These are phyloP conservation scores for Dione vanillae DNA, from an alignment of 2,888 invertebrate species.

Conservation along the genomic window DNA sequence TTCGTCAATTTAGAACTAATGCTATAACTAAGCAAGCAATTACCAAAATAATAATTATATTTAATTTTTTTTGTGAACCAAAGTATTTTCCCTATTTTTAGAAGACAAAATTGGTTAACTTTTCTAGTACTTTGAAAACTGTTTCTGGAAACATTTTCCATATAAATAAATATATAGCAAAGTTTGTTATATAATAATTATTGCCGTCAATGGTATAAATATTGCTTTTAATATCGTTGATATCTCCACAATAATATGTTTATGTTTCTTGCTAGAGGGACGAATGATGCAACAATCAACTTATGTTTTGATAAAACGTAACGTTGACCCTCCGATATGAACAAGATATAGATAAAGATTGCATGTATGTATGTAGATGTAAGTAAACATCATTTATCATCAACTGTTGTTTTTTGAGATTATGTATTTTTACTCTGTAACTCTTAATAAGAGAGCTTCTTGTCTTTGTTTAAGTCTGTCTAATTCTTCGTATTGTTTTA, in stretches of 20 bases:
- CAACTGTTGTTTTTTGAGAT: not conserved
- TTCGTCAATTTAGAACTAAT: too few species aligned
- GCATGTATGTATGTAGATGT: not conserved
- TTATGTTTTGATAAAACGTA: conserved; percentile 13
- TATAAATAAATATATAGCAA: too few species aligned
- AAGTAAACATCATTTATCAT: not conserved
- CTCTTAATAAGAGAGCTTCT: not conserved
- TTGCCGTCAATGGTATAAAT: not conserved
- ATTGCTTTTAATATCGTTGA: not conserved
- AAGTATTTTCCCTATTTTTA: too few species aligned
- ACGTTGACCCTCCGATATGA: conserved; percentile 14
- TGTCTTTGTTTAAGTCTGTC: not conserved
- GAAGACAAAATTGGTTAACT: too few species aligned
- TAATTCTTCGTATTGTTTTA: not conserved
- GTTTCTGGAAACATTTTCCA: too few species aligned
- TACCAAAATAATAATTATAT: not conserved
- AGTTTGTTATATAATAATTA: too few species aligned
- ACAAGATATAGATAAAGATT: conserved; percentile 13
- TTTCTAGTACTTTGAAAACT: not conserved
- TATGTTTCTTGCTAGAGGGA: not conserved
- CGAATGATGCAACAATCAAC: conserved; percentile 5
- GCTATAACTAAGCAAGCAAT: too few species aligned
- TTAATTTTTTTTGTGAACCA: not conserved
- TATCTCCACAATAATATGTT: not conserved
- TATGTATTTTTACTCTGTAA: not conserved